phyloP scores from a whole-genome alignment of 2,113 vertebrate species.

The Pachycephala philippinensis region DNA sequence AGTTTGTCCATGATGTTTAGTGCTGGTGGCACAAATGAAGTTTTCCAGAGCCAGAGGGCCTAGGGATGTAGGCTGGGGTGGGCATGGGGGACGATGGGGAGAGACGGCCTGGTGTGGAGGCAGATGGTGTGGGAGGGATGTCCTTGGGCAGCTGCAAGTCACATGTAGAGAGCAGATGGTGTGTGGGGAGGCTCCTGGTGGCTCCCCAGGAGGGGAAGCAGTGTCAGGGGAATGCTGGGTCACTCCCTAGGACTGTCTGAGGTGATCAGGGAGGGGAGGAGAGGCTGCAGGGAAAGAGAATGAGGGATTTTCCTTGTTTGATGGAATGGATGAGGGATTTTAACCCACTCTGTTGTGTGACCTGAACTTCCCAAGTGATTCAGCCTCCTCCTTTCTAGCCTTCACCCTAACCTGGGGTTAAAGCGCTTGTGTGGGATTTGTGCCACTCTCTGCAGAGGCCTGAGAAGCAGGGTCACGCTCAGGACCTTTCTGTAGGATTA shows the following conservation, averaged over 20 bases:
- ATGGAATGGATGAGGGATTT: neutral
- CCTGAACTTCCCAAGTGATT: neutral
- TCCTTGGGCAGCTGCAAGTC: neutral
- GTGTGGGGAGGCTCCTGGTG: neutral
- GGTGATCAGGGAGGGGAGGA: neutral
- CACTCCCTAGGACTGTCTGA: neutral
- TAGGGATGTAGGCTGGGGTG: neutral
- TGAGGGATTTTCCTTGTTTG: neutral
- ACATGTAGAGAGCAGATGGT: neutral
- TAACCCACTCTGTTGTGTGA: neutral
- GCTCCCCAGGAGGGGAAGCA: rapidly evolving
- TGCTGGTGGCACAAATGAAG: rapidly evolving
- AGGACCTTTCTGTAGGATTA: neutral
- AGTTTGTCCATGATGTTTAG: neutral
- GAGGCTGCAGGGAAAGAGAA: neutral
- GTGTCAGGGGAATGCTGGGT: neutral
- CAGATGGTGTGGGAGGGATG: neutral
- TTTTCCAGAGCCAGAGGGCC: neutral
- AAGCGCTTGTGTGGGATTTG: conserved; percentile 8
- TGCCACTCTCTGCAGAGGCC: neutral
- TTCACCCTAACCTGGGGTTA: conserved; percentile 19
- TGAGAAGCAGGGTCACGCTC: neutral
- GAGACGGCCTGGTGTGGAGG: neutral
- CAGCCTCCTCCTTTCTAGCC: neutral
- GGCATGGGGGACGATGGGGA: neutral